Base-by-base conservation (phyloP, 2,797 vertebrate genomes). In the Semotilus atromaculatus region DNA sequence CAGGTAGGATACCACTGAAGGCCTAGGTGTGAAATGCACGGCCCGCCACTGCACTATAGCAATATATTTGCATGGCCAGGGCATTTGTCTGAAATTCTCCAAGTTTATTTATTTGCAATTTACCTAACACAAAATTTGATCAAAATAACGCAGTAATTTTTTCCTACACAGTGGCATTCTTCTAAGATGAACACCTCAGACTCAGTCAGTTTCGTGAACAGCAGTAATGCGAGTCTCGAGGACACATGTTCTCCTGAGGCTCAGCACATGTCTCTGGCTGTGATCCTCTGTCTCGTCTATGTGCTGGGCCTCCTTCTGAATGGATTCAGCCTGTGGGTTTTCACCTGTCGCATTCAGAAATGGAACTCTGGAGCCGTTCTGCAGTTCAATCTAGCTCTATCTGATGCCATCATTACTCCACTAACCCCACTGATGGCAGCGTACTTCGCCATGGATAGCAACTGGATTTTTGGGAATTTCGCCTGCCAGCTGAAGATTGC, bases 311-410 rank as follows among this genome's bases (percentile, higher is more conserved):
- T 95, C 23, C 29, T 95, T 43, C 89, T 96, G 75, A 95, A 95
- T 18, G 53, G 85, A 58, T 88, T 92, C 81, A 94, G 92, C 83
- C 70, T 93, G 48, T 96, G 94, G 92, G 92, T 94, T 1, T 96
- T 96, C 89, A 94, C 91, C 88, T 94, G 90, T 87, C 87, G 81
- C 31, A 84, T 94, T 58, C 84, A 89, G 64, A 71, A 84, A 29
- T 96, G 96, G 95, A 93, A 89, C n/a, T 71, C 92, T 0, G 93
- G 94, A 4, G 91, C 91, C 11, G 88, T 88, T 9, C 91, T 96
- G 45, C 96, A 95, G 92, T 95, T 96, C 90, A 92, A 94, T 87
- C 89, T 95, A 76, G 94, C 94, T 29, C 68, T 96, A 45, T 93
- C 92, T 0, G 95, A 95, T 0, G 71, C 91, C 70, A 88, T 95